phyloP scores from a whole-genome alignment of 2,888 invertebrate species.

The Orchesella flavescens region DNA sequence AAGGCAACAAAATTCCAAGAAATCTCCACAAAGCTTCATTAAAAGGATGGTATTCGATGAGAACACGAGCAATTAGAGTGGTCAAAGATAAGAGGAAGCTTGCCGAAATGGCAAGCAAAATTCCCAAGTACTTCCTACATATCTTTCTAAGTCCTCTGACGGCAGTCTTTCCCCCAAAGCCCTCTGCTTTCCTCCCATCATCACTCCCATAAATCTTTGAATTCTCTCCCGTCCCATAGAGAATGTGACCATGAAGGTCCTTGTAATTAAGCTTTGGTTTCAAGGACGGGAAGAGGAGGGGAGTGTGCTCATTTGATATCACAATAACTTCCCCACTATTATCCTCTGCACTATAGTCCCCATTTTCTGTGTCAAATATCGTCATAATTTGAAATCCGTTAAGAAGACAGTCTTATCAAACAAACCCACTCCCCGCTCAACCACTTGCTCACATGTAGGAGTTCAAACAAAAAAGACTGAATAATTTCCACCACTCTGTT shows the following conservation, averaged over 20 bases:
- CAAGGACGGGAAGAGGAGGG: slow-evolving; percentile 32
- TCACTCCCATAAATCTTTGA: not conserved
- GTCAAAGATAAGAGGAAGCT: slow-evolving; percentile 61
- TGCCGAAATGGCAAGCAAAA: slow-evolving; percentile 61
- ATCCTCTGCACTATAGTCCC: not conserved
- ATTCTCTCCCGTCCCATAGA: slow-evolving; percentile 1
- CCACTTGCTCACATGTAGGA: no score
- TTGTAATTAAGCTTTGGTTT: slow-evolving; percentile 32
- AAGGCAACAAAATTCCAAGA: slow-evolving; percentile 65
- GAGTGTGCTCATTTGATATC: slow-evolving; percentile 19
- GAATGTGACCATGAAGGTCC: slow-evolving; percentile 14
- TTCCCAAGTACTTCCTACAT: slow-evolving; percentile 52
- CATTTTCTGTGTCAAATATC: slow-evolving; percentile 14
- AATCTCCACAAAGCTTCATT: slow-evolving; percentile 68
- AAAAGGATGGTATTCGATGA: slow-evolving; percentile 67
- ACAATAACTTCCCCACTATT: not conserved
- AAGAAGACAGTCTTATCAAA: no score
- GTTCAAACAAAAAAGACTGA: no score
- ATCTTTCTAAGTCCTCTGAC: not conserved
- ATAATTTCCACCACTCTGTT: no score
- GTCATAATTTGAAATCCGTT: slow-evolving; percentile 10
- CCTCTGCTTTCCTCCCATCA: not conserved
- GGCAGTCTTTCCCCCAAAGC: not conserved
- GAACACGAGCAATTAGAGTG: slow-evolving; percentile 62
- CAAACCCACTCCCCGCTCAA: no score